Conservation (phyloP, 2,113 vertebrate species). For the Neolamprologus kungweensis region DNA sequence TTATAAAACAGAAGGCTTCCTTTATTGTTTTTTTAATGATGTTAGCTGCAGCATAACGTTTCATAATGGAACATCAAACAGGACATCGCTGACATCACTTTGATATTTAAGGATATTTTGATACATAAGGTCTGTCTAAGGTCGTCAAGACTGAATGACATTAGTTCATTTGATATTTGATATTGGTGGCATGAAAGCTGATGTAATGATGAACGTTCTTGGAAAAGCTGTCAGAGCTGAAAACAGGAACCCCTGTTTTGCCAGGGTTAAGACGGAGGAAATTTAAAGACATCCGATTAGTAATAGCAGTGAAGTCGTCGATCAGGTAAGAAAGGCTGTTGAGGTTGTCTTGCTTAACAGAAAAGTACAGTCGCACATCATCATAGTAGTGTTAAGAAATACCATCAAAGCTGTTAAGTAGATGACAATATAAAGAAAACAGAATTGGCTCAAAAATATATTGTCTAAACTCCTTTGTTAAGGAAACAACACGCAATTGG, state of each 20-base stretch:
- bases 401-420: neutral
- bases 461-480: neutral
- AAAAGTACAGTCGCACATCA: neutral
- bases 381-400: neutral
- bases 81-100: neutral
- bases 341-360: neutral
- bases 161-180: neutral
- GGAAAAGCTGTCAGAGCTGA: neutral
- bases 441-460: neutral
- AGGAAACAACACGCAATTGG: neutral
- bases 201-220: neutral
- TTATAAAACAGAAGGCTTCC: neutral
- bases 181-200: neutral
- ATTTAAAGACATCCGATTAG: neutral
- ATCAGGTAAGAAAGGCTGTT: neutral
- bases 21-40: neutral
- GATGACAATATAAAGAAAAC: neutral
- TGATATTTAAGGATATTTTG: neutral
- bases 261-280: neutral
- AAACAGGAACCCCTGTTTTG: neutral
- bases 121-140: neutral
- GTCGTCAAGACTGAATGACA: neutral
- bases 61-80: neutral
- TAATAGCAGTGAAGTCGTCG: neutral
- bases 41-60: neutral